Conservation (phyloP, 2,888 invertebrate species). For the Drosophila macrospina region DNA sequence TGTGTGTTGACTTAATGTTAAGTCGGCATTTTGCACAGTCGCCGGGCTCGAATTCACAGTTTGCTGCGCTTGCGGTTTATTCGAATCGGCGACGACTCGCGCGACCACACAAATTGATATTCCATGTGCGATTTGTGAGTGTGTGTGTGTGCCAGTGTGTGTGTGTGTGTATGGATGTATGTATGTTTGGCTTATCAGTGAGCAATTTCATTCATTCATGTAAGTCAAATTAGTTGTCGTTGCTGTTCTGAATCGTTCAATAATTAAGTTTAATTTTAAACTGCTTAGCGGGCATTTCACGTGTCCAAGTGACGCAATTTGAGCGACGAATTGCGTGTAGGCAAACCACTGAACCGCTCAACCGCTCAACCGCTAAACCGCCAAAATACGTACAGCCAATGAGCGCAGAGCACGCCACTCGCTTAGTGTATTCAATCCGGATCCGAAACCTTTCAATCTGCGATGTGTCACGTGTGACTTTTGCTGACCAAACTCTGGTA, state of each 20-base stretch:
- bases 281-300: conserved; percentile 58
- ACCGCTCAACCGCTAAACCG: conserved; percentile 4
- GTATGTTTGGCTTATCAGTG: conserved; percentile 58
- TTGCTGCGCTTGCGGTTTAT: conserved; percentile 59
- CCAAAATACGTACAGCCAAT: conserved; percentile 27
- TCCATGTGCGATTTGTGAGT: conserved; percentile 46
- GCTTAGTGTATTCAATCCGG: conserved; percentile 15
- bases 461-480: conserved; percentile 43
- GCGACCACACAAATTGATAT: conserved; percentile 67
- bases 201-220: conserved; percentile 72
- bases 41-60: conserved; percentile 28
- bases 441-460: conserved; percentile 15
- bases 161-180: conserved; percentile 14
- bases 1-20: conserved; percentile 36
- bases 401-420: conserved; percentile 15
- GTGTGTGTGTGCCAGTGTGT: conserved; percentile 5
- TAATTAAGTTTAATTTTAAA: conserved; percentile 69
- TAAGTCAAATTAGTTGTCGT: conserved; percentile 66
- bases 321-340: conserved; percentile 52
- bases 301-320: conserved; percentile 70
- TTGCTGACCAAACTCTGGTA: conserved; percentile 23
- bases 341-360: conserved; percentile 16
- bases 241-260: conserved; percentile 45
- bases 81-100: conserved; percentile 49
- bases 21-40: conserved; percentile 47